Evolutionary conservation across 2,113 vertebrate species (phyloP).

Genomic region (Acrocephalus arundinaceus): DNA sequence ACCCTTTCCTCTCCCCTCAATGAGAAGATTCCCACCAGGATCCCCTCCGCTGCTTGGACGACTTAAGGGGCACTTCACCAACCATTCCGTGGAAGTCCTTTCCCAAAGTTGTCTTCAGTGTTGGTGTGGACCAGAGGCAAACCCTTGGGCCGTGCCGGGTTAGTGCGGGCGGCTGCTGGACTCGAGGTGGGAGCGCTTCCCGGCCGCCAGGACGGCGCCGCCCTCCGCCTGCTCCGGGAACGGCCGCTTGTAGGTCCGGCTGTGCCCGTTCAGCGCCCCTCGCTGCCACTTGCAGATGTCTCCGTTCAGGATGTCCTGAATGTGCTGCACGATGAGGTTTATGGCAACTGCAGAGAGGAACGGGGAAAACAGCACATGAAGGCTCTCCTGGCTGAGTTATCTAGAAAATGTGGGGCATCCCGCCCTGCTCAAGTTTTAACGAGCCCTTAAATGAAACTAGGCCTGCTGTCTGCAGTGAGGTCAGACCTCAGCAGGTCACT

Average conservation of each 20-base stretch:
- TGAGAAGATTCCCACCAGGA: background rate
- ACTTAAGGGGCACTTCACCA: slow-evolving; percentile 1
- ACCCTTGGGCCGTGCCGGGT: accelerated
- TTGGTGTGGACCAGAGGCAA: background rate
- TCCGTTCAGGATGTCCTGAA: slow-evolving; percentile 93
- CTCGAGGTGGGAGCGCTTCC: slow-evolving; percentile 88
- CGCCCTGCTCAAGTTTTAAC: background rate
- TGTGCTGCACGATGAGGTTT: slow-evolving; percentile 98
- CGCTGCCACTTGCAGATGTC: slow-evolving; percentile 96
- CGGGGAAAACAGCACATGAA: accelerated
- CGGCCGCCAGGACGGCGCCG: slow-evolving; percentile 44
- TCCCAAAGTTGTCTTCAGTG: background rate
- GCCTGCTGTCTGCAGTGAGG: background rate
- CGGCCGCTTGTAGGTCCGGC: slow-evolving; percentile 80
- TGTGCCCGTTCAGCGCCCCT: slow-evolving; percentile 72
- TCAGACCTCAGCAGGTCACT: background rate
- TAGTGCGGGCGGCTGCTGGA: slow-evolving; percentile 94
- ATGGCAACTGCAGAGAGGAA: slow-evolving; percentile 85
- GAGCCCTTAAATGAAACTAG: background rate
- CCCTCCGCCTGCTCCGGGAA: slow-evolving; percentile 77
- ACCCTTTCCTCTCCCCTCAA: background rate
- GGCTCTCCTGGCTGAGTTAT: background rate
- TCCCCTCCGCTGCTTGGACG: background rate
- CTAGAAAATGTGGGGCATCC: background rate
- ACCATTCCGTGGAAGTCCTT: slow-evolving; percentile 19